Percentiles rank a stretch among this genome's conserved stretches.
Conservation (phyloP, 92 coral and sea anemone species). For the Epizoanthus fatuus region DNA sequence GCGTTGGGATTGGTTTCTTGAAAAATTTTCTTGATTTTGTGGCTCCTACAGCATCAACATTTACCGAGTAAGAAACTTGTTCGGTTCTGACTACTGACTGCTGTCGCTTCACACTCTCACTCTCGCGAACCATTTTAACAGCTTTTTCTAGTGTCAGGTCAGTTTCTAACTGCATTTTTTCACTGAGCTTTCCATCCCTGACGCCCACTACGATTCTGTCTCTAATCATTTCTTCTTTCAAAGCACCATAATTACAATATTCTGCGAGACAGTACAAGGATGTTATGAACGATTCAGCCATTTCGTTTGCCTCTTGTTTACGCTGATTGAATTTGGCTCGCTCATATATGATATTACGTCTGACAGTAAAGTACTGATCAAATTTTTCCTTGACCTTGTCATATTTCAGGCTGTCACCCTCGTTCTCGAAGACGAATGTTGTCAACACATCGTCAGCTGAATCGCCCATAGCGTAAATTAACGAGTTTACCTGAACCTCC, state of each 20-base stretch:
- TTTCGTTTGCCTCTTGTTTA: slow-evolving; percentile 18
- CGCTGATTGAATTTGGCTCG: slow-evolving; percentile 56
- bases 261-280: slow-evolving; percentile 41
- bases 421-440: slow-evolving; percentile 5
- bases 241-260: slow-evolving; percentile 50
- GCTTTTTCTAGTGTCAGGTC: slow-evolving; percentile 55
- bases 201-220: slow-evolving; percentile 58
- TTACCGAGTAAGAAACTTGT: too few relatives aligned
- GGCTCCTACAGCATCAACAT: too few relatives aligned
- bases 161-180: slow-evolving; percentile 52
- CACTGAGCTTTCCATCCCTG: slow-evolving; percentile 33
- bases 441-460: slow-evolving; percentile 53
- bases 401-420: background rate
- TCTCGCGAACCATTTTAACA: slow-evolving; percentile 47
- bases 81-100: slow-evolving; percentile 37
- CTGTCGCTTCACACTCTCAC: slow-evolving; percentile 48
- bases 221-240: slow-evolving; percentile 54
- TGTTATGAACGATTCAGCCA: slow-evolving; percentile 44
- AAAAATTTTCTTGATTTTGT: too few relatives aligned
- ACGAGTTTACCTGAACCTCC: slow-evolving; percentile 50
- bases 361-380: background rate
- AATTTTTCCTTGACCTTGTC: too few relatives aligned
- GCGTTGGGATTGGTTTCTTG: too few relatives aligned
- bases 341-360: slow-evolving; percentile 36
- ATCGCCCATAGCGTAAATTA: slow-evolving; percentile 55